Evolutionary conservation across 53 echinoderm and acorn worm genomes (phyloP), one percentile per base, ranked within the genome.

Genomic region (Echinometra lucunter): DNA sequence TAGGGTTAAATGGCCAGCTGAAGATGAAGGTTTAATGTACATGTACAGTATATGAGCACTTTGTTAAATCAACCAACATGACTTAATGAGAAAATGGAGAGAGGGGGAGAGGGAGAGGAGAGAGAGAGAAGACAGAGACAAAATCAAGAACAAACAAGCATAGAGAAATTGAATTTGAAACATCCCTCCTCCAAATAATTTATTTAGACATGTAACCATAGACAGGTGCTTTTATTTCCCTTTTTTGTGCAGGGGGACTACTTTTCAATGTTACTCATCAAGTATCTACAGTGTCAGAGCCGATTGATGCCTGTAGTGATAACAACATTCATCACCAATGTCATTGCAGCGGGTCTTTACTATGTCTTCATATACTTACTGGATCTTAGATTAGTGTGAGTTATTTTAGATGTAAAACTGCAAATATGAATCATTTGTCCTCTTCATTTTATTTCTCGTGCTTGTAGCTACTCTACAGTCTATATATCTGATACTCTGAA

Each of bases 241-340:
- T 85, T 23, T 70, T 94, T 45, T 55, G 47, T 66, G 45, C 53
- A 98, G 98, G 97, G 96, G 1, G 97, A 97, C 78, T 57, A 91
- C 4, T 74, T 95, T 21, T 47, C 78, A 19, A 81, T 70, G 53
- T 49, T 98, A 6, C 89, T 98, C 13, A 70, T 96, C 17, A 98
- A 98, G 58, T 98, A 98, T 95, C 96, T 98, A 4, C 94, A 97
- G 94, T 95, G 97, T 45, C 98, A 98, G 95, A 95, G 96, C 94
- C 66, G 95, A 58, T 95, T 98, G 35, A 28, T 92, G 8, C 96
- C 97, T 57, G 82, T 95, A 0, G 89, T 97, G 12, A 37, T 95
- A 37, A 74, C 95, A 25, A 70, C 95, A 2, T 3, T 95, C 23
- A 37, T 96, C 37, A 95, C 95, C 53, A 95, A 94, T 19, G 75